Evolutionary conservation across 2,797 vertebrate species (phyloP).

Genomic region (Taeniopygia guttata): DNA sequence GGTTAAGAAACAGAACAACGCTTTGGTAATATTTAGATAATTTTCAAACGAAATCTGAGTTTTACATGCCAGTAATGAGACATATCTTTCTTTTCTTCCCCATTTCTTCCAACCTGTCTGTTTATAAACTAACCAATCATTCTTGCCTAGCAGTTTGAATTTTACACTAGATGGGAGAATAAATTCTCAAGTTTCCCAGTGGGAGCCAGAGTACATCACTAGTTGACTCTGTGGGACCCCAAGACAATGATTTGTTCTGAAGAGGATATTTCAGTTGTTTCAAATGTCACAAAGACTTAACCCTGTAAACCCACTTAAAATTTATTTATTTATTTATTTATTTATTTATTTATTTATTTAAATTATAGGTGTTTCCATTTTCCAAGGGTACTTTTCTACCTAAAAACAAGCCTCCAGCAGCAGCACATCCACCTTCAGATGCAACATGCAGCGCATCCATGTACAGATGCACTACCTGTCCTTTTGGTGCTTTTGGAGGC

Average conservation of each 20-base stretch:
- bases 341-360: background rate
- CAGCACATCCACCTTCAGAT: background rate
- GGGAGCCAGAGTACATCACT: background rate
- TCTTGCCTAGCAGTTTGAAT: background rate
- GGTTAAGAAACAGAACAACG: background rate
- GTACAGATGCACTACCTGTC: background rate
- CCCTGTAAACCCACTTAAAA: background rate
- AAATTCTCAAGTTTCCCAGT: background rate
- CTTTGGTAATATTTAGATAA: background rate
- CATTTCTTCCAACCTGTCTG: background rate
- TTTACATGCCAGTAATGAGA: background rate
- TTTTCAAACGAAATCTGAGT: background rate
- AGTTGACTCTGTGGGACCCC: background rate
- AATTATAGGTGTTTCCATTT: background rate
- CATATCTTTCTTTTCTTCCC: background rate
- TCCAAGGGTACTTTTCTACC: background rate
- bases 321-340: background rate
- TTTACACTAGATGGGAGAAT: background rate
- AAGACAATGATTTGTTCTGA: background rate
- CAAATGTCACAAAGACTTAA: background rate
- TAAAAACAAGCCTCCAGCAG: background rate
- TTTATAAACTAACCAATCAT: background rate
- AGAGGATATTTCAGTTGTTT: background rate
- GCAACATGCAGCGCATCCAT: accelerated
- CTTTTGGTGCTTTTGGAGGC: background rate